Evolutionary conservation across 2,888 invertebrate genomes (phyloP).

Genomic region (Rhogogaster chlorosoma): DNA sequence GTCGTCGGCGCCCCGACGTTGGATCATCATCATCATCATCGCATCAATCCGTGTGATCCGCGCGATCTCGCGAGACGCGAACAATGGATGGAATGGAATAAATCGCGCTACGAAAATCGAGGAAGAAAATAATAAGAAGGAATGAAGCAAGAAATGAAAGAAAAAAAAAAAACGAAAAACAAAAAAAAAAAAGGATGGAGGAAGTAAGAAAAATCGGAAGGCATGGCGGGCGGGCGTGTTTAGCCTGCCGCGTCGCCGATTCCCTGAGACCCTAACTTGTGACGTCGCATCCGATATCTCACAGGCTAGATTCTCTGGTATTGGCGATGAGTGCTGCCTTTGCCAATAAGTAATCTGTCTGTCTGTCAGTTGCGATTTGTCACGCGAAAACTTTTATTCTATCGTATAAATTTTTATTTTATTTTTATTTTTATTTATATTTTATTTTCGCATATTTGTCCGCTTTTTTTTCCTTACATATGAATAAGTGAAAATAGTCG

Average conservation of each 20-base stretch:
- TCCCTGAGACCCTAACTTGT: conserved; percentile 91
- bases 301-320: conserved; percentile 87
- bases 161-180: conserved; percentile 54
- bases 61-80: conserved; percentile 2
- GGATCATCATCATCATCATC: conserved; percentile 53
- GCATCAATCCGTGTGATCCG: neutral
- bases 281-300: conserved; percentile 83
- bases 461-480: neutral
- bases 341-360: conserved; percentile 54
- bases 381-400: neutral
- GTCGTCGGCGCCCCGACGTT: conserved; percentile 78
- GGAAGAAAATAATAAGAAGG: conserved; percentile 52
- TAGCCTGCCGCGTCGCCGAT: conserved; percentile 82
- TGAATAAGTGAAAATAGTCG: neutral
- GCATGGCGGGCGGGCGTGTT: conserved; percentile 74
- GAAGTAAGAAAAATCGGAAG: conserved; percentile 61
- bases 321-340: conserved; percentile 81
- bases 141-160: conserved; percentile 30
- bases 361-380: conserved; percentile 2
- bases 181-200: conserved; percentile 51
- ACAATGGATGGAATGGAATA: conserved; percentile 39
- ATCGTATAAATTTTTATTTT: neutral
- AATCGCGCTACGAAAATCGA: conserved; percentile 13
- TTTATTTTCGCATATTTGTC: neutral
- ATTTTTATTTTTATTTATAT: neutral